Base-by-base conservation (phyloP, 2,888 invertebrate species). In the Drosophila mercatorum region DNA sequence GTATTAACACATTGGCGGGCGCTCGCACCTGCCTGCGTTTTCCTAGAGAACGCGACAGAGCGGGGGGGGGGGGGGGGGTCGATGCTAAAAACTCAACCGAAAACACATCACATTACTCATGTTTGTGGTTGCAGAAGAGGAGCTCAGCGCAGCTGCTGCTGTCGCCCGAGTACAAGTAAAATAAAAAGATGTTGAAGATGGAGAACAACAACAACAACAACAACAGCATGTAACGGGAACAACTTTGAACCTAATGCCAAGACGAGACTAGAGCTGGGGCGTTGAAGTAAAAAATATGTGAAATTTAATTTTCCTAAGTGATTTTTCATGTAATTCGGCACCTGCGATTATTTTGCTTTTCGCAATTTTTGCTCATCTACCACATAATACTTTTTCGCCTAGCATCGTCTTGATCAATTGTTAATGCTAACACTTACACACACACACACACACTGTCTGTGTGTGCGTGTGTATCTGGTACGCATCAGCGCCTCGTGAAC, bases 271-370 rank as follows among this genome's bases (percentile, higher is more conserved):
- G 36, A 11, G 34, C 57, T 43, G 34, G 17, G 83, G 75, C 59
- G 87, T 81, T 84, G 79, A 89, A 89, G 89, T 85, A 76, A 88
- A 88, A 89, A 86, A 89, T 90, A 88, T 87, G 87, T 88, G 86
- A 90, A 87, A 87, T 87, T 87, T 87, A 87, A 87, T 87, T 87
- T 87, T 86, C 83, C 81, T 87, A 88, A 87, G 86, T 87, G 86
- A 87, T 87, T 87, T 87, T 86, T 87, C 86, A 87, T 87, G 86
- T 90, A 90, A 90, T 90, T 87, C 90, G 90, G 89, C 86, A 87
- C 86, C 86, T 87, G 86, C 81, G 88, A 86, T 87, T 87, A 90
- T 86, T 87, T 61, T 60, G 34, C 28, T 52, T 62, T 56, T 67
- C 38, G 68, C 68, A 64, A 64, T 62, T 65, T 68, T 76, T 69